Percentiles rank a stretch among this genome's conserved stretches.
Evolutionary conservation across 2,797 vertebrate species (phyloP).

Genomic region (Simalia tracyae): DNA sequence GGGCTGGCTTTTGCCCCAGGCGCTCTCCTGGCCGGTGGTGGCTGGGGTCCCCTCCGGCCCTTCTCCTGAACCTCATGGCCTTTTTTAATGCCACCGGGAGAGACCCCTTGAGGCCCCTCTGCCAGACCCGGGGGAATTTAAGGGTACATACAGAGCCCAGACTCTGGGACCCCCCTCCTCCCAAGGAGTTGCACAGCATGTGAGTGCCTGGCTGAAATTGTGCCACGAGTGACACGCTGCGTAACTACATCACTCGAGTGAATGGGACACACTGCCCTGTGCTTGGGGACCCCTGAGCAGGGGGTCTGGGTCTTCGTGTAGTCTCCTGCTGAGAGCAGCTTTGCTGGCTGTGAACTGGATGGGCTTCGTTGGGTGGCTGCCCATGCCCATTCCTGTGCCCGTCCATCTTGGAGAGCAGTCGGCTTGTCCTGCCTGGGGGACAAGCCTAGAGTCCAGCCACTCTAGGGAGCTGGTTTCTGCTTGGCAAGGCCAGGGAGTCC

Average conservation of each 20-base stretch:
- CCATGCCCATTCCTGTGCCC: no score
- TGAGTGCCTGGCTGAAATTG: not conserved
- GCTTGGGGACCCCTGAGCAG: not conserved
- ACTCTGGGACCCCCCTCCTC: not conserved
- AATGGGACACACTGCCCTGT: not conserved
- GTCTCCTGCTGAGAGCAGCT: no score
- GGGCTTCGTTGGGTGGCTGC: not conserved
- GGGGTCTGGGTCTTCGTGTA: not conserved
- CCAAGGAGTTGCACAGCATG: not conserved
- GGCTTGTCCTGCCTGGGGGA: not conserved
- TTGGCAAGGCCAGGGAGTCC: not conserved
- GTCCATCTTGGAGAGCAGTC: not conserved
- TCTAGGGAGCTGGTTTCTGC: not conserved
- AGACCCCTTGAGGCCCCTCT: not conserved
- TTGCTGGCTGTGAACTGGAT: not conserved
- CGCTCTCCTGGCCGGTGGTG: not conserved
- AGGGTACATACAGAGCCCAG: not conserved
- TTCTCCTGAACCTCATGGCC: not conserved
- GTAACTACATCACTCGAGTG: not conserved
- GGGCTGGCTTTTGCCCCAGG: not conserved
- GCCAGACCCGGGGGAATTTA: not conserved
- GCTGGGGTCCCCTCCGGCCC: not conserved
- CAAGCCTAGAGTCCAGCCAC: not conserved
- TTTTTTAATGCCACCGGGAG: not conserved
- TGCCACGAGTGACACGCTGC: not conserved